Evolutionary conservation across 2,888 invertebrate genomes (phyloP).

Genomic region (Platynereis dumerilii): DNA sequence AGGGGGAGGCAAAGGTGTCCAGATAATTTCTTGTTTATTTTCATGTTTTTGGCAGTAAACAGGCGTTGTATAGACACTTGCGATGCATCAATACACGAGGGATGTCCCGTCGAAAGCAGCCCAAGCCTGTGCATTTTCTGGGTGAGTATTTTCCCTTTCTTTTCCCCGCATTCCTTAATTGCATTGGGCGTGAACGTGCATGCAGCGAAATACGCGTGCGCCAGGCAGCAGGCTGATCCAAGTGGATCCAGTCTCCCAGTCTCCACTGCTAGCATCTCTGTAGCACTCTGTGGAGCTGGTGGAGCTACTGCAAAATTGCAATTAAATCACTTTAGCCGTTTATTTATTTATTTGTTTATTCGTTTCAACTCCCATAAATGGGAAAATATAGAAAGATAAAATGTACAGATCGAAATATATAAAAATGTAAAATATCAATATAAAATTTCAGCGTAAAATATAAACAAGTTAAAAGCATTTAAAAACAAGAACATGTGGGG

Average conservation of each 20-base stretch:
- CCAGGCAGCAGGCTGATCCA: conserved; percentile 1
- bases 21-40: conserved; percentile 42
- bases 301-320: too few species aligned
- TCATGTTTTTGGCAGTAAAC: conserved; percentile 14
- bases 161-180: conserved; percentile 11
- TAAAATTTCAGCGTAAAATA: too few species aligned
- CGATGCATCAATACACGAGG: conserved; percentile 16
- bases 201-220: conserved; percentile 27
- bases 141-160: conserved; percentile 19
- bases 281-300: too few species aligned
- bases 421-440: too few species aligned
- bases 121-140: conserved; percentile 26
- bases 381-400: too few species aligned
- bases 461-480: too few species aligned
- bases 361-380: too few species aligned
- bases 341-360: too few species aligned
- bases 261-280: too few species aligned
- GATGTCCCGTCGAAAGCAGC: conserved; percentile 31
- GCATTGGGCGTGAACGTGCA: conserved; percentile 23
- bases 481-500: too few species aligned
- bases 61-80: conserved; percentile 12
- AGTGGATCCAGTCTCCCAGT: not conserved
- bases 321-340: too few species aligned
- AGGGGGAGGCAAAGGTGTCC: conserved; percentile 43
- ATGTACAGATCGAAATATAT: too few species aligned